Evolutionary conservation across 1,140 invertebrate genomes (phyloP).

Genomic region (Gryon sp.): DNA sequence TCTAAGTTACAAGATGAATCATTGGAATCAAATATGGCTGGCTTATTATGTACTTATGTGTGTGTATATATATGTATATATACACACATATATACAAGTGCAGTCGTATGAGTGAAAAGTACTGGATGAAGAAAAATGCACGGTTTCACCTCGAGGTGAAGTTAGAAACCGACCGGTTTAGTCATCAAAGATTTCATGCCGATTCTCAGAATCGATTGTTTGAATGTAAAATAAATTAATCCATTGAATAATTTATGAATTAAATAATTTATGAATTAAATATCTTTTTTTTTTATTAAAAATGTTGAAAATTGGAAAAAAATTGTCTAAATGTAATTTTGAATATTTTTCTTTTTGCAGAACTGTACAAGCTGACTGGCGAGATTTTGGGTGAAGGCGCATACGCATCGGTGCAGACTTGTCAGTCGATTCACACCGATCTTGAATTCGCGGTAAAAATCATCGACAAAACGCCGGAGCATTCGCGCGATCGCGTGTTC

Average conservation of each 20-base stretch:
- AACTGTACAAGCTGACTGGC: constrained; percentile 96
- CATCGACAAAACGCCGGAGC: constrained; percentile 96
- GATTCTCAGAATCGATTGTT: too few species aligned
- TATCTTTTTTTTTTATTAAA: too few species aligned
- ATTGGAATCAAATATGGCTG: constrained; percentile 44
- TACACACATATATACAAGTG: neutral
- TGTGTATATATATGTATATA: neutral
- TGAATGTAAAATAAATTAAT: too few species aligned
- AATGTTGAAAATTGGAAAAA: constrained; percentile 15
- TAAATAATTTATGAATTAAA: too few species aligned
- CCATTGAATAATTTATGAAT: too few species aligned
- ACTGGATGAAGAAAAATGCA: constrained; percentile 29
- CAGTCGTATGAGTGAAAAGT: neutral
- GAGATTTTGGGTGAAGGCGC: constrained; percentile 97
- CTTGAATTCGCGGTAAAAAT: constrained; percentile 98
- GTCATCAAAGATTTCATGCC: too few species aligned
- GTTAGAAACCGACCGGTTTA: constrained; percentile 49
- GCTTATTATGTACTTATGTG: constrained; percentile 5
- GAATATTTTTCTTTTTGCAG: constrained; percentile 81
- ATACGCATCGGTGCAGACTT: constrained; percentile 97
- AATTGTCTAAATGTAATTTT: too few species aligned
- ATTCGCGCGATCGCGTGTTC: constrained; percentile 95
- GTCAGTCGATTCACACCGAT: constrained; percentile 93
- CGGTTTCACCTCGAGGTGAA: constrained; percentile 58
- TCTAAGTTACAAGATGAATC: constrained; percentile 43